A percentile compares a stretch with the other conserved stretches of the same genome.
phyloP scores from a whole-genome alignment of 2,113 vertebrate species.

The Synchiropus splendidus region DNA sequence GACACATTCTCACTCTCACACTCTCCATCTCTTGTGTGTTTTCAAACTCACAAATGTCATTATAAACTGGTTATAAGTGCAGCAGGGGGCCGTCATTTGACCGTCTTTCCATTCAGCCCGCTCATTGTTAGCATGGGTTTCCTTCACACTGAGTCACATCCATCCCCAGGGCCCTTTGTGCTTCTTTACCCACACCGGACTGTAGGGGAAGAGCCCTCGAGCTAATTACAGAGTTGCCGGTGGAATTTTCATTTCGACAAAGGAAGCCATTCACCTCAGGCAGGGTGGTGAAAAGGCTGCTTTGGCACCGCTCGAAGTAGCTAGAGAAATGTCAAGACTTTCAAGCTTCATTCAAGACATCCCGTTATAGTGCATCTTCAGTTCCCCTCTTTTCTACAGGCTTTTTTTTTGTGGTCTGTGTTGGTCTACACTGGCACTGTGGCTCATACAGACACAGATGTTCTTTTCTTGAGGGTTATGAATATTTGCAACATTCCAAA shows the following conservation, averaged over 20 bases:
- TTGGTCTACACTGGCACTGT: background rate
- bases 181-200: conserved; percentile 21
- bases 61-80: conserved; percentile 13
- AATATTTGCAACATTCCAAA: too few relatives aligned
- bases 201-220: conserved; percentile 36
- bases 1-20: background rate
- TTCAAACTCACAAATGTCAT: conserved; percentile 8
- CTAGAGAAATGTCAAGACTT: conserved; percentile 34
- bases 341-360: conserved; percentile 23
- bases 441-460: too few relatives aligned
- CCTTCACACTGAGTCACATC: conserved; percentile 8
- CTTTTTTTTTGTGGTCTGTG: background rate
- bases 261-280: conserved; percentile 45
- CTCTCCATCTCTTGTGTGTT: background rate
- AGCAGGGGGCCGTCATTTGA: conserved; percentile 17
- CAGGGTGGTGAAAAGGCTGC: conserved; percentile 27
- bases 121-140: conserved; percentile 13
- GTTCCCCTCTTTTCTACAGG: too few relatives aligned
- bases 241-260: conserved; percentile 50
- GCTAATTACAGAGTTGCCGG: conserved; percentile 53
- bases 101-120: conserved; percentile 10
- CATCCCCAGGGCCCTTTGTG: conserved; percentile 8
- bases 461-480: too few relatives aligned
- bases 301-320: conserved; percentile 31
- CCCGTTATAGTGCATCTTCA: background rate